phyloP scores from a whole-genome alignment of 2,797 vertebrate species.

The Sebastes ruberrimus region DNA sequence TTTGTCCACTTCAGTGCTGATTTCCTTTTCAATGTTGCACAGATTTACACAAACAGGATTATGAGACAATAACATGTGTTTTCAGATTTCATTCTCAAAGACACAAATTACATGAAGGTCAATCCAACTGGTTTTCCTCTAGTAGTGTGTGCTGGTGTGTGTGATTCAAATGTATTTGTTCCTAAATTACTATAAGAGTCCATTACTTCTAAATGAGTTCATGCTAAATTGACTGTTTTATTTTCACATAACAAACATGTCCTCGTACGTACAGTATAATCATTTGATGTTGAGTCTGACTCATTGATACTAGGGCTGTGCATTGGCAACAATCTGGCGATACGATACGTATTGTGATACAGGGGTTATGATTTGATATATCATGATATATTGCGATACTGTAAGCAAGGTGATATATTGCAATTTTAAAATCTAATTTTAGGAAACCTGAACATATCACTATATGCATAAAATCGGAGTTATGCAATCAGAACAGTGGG shows the following conservation, averaged over 20 bases:
- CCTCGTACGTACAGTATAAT: not conserved
- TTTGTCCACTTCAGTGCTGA: conserved; percentile 26
- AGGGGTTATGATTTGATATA: too few species aligned
- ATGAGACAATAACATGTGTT: conserved; percentile 49
- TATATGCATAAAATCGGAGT: too few species aligned
- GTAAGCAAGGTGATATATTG: too few species aligned
- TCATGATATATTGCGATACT: too few species aligned
- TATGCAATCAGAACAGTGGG: too few species aligned
- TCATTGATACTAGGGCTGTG: not conserved
- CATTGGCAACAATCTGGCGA: too few species aligned
- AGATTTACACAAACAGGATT: conserved; percentile 53
- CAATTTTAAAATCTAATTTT: too few species aligned
- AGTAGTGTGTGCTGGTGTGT: conserved; percentile 11
- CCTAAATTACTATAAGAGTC: not conserved
- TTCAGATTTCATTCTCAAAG: conserved; percentile 70
- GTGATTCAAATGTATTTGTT: not conserved
- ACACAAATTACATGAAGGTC: conserved; percentile 72
- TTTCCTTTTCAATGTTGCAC: conserved; percentile 68
- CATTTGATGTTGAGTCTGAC: conserved; percentile 7
- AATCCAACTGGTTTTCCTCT: conserved; percentile 77
- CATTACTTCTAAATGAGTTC: not conserved
- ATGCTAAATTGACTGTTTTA: not conserved
- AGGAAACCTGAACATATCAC: too few species aligned
- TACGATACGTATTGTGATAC: too few species aligned
- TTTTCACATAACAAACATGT: not conserved